Conservation (phyloP, 53 echinoderm and acorn worm species). For the Holothuria scabra region DNA sequence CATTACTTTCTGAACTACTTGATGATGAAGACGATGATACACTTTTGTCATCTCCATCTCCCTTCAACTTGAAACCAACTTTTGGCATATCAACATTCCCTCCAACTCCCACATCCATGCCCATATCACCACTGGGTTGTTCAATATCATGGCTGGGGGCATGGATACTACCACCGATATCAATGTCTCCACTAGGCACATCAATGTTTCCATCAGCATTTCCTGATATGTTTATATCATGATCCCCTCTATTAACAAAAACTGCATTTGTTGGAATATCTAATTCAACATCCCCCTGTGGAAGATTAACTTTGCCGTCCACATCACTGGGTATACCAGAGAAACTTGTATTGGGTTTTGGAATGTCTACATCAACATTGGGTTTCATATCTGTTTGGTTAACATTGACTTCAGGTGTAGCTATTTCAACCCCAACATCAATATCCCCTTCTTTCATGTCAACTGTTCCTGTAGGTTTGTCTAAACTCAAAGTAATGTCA, state of each 20-base stretch:
- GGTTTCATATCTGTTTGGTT: slow-evolving; percentile 47
- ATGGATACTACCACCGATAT: neutral
- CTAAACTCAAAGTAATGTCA: too few relatives aligned
- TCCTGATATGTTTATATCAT: neutral
- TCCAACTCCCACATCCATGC: neutral
- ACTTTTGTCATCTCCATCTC: slow-evolving; percentile 22
- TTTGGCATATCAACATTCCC: neutral
- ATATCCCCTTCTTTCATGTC: slow-evolving; percentile 13
- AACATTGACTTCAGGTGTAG: slow-evolving; percentile 23
- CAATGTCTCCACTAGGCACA: neutral
- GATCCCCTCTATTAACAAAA: neutral
- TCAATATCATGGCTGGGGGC: neutral
- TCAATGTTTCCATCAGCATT: neutral
- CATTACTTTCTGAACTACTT: neutral
- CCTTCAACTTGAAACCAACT: neutral
- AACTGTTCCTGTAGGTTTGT: neutral
- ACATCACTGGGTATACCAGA: neutral
- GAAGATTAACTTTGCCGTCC: neutral
- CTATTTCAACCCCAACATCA: neutral
- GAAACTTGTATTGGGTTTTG: neutral
- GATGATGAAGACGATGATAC: slow-evolving; percentile 1
- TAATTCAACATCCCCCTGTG: neutral
- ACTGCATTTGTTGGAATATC: neutral
- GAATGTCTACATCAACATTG: slow-evolving; percentile 51
- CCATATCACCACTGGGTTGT: neutral